phyloP scores from a whole-genome alignment of 2,888 invertebrate species.

The Nebria salina region DNA sequence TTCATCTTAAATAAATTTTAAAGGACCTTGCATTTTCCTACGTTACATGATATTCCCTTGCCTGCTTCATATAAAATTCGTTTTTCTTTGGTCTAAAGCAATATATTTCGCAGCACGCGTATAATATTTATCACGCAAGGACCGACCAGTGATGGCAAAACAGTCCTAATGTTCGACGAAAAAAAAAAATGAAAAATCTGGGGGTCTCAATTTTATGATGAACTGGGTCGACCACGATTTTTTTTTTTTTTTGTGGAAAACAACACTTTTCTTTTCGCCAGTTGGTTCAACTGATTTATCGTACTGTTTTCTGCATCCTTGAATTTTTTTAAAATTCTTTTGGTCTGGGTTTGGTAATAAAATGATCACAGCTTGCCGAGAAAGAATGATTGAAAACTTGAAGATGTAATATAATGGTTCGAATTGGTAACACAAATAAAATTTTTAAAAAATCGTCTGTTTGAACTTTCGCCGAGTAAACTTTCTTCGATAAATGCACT shows the following conservation, averaged over 20 bases:
- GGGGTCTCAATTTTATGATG: conserved; percentile 29
- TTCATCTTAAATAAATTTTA: neutral
- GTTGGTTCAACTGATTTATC: conserved; percentile 27
- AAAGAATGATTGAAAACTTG: neutral
- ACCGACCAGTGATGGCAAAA: conserved; percentile 28
- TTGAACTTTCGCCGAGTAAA: neutral
- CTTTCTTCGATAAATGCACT: conserved; percentile 1
- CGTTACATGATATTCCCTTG: neutral
- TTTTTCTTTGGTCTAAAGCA: neutral
- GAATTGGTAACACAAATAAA: neutral
- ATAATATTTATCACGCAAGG: conserved; percentile 28
- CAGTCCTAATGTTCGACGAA: conserved; percentile 21
- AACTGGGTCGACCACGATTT: conserved; percentile 29
- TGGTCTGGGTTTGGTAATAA: neutral
- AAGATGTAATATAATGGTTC: neutral
- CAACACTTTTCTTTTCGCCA: conserved; percentile 30
- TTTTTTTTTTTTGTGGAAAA: conserved; percentile 10
- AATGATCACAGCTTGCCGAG: neutral
- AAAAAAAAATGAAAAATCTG: conserved; percentile 28
- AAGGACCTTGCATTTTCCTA: neutral
- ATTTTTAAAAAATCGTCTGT: neutral
- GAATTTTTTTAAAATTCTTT: conserved; percentile 30
- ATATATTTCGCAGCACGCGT: conserved; percentile 1
- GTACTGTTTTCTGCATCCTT: conserved; percentile 38
- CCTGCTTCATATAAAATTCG: no score